A percentile compares a stretch with the other conserved stretches of the same genome.
Evolutionary conservation across 2,888 invertebrate genomes (phyloP).

Genomic region (Parthenolecanium corni): DNA sequence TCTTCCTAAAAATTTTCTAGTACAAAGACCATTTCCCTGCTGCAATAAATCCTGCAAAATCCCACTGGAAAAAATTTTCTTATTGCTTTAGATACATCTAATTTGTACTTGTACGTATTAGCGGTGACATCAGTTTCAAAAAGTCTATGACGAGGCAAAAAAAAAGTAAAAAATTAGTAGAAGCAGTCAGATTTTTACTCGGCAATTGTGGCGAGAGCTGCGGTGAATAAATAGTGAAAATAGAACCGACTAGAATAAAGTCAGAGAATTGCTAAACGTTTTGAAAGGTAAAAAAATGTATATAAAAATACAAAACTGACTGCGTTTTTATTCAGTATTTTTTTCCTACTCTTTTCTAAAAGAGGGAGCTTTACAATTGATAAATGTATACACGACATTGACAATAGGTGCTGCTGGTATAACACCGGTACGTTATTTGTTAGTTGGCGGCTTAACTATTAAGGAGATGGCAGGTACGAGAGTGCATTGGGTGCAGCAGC

Average conservation of each 20-base stretch:
- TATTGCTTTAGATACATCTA: too few species aligned
- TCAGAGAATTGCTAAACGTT: conserved; percentile 10
- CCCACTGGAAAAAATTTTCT: too few species aligned
- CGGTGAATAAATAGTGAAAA: conserved; percentile 22
- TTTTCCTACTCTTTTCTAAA: neutral
- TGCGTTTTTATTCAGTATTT: neutral
- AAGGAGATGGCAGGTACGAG: too few species aligned
- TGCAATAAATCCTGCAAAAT: too few species aligned
- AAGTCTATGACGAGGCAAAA: neutral
- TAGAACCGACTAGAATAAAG: conserved; percentile 13
- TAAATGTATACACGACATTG: conserved; percentile 18
- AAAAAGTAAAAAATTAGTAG: neutral
- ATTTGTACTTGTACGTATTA: too few species aligned
- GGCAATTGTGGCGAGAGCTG: neutral
- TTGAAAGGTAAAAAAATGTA: conserved; percentile 7
- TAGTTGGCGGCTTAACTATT: neutral
- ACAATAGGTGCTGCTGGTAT: conserved; percentile 23
- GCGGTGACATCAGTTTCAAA: neutral
- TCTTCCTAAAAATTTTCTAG: too few species aligned
- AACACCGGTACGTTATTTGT: conserved; percentile 20
- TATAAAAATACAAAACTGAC: conserved; percentile 9
- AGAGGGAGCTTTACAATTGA: conserved; percentile 26
- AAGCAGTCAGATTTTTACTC: neutral
- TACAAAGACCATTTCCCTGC: too few species aligned
- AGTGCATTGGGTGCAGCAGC: too few species aligned